Conservation (phyloP, 23 tunicate genomes). For the Pegea sp. region DNA sequence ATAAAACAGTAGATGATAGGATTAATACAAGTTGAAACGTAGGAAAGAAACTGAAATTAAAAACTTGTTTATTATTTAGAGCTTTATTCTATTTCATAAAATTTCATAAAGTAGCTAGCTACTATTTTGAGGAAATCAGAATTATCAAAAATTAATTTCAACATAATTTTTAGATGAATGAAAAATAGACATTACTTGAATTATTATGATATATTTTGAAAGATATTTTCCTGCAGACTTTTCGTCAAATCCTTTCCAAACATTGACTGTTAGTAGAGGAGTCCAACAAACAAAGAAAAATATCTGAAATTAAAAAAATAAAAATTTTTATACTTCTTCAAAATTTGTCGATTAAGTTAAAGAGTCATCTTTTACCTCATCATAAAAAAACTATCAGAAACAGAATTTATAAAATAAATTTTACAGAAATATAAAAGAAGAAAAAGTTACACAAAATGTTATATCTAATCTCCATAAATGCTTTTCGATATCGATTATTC, state of each 20-base stretch:
- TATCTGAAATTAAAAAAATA: too few relatives aligned
- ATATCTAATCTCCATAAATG: too few relatives aligned
- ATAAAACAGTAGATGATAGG: conserved; percentile 81
- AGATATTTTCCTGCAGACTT: conserved; percentile 25
- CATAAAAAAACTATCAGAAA: too few relatives aligned
- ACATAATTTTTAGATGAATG: not conserved
- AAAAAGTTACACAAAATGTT: too few relatives aligned
- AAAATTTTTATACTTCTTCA: too few relatives aligned
- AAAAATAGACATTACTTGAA: too few relatives aligned
- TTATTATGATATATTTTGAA: conserved; percentile 31
- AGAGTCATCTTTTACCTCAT: too few relatives aligned
- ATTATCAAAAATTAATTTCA: not conserved
- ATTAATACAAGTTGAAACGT: conserved; percentile 69
- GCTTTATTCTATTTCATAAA: too few relatives aligned
- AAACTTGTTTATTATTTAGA: not conserved
- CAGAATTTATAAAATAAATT: too few relatives aligned
- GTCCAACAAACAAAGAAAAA: conserved; percentile 76
- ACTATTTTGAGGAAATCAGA: not conserved
- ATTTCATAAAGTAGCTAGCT: not conserved
- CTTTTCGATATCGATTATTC: too few relatives aligned
- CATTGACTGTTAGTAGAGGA: conserved; percentile 59
- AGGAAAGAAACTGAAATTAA: conserved; percentile 52
- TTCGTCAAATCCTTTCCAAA: conserved; percentile 81
- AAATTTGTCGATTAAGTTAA: too few relatives aligned
- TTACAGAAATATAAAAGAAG: too few relatives aligned